A percentile compares a stretch with the other conserved stretches of the same genome.
phyloP scores from a whole-genome alignment of 2,797 vertebrate genomes.

The Morus bassanus region DNA sequence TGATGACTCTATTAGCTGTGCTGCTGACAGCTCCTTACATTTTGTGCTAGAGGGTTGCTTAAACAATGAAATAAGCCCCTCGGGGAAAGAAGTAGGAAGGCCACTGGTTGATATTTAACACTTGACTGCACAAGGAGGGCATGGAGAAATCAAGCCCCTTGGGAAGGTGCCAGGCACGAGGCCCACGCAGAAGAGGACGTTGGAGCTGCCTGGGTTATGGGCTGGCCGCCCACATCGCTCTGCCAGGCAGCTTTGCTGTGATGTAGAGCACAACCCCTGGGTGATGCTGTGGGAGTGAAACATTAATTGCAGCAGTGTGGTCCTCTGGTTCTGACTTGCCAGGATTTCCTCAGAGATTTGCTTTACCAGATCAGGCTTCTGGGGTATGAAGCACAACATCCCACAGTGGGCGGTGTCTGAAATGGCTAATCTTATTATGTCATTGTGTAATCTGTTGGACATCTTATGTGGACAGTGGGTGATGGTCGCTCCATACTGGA shows the following conservation, averaged over 20 bases:
- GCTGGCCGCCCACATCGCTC: fast-evolving
- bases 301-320: neutral
- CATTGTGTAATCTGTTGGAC: neutral
- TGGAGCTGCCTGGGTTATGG: neutral
- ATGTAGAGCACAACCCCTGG: neutral
- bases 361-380: neutral
- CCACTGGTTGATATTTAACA: neutral
- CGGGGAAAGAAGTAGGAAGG: neutral
- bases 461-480: neutral
- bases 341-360: neutral
- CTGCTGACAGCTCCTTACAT: constrained; percentile 23
- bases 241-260: neutral
- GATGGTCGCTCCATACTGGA: neutral
- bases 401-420: fast-evolving
- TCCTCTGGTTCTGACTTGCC: neutral
- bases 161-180: neutral
- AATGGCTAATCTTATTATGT: neutral
- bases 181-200: neutral
- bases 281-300: neutral
- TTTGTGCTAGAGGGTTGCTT: neutral
- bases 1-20: constrained; percentile 8
- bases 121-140: constrained; percentile 26
- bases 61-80: constrained; percentile 32
- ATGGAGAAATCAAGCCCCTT: neutral
- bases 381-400: neutral